These are phyloP conservation scores for Stegodyphus mimosarum DNA, from an alignment of 1,140 invertebrate species.

Conservation along the genomic window DNA sequence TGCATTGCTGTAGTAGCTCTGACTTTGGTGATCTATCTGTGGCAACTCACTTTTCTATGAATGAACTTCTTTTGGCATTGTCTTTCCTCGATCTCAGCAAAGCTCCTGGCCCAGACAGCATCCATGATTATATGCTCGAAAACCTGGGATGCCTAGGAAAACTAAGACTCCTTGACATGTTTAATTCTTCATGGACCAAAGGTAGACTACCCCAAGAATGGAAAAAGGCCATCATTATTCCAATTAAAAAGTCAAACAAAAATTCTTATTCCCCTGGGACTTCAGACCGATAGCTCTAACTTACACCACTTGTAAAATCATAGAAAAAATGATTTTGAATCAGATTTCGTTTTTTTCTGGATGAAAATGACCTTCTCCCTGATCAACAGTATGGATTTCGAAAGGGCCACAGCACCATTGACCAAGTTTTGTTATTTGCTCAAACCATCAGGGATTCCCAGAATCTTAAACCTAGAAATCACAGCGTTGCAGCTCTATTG, in stretches of 20 bases:
- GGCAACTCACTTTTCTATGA: neutral
- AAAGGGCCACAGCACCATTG: constrained; percentile 2
- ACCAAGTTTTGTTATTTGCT: neutral
- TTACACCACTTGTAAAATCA: neutral
- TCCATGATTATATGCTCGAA: constrained; percentile 2
- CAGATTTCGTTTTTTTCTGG: neutral
- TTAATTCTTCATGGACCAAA: neutral
- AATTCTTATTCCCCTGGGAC: neutral
- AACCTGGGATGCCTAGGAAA: neutral
- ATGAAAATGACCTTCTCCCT: neutral
- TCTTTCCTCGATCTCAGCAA: neutral
- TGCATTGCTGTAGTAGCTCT: too few species aligned
- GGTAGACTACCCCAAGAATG: neutral
- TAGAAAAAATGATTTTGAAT: neutral
- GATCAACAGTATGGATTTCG: neutral
- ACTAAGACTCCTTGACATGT: neutral
- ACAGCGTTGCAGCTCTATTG: neutral
- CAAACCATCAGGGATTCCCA: too few species aligned
- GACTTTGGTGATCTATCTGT: neutral
- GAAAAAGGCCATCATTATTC: constrained; percentile 20
- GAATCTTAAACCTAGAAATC: neutral
- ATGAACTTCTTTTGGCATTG: constrained; percentile 13
- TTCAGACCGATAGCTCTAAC: constrained; percentile 6
- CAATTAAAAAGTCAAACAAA: constrained; percentile 8
- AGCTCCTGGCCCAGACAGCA: constrained; percentile 11